Percentiles rank a stretch among this genome's conserved stretches.
These are phyloP conservation scores for Protodeltote pygarga DNA, from an alignment of 2,888 invertebrate species.

Conservation along the genomic window DNA sequence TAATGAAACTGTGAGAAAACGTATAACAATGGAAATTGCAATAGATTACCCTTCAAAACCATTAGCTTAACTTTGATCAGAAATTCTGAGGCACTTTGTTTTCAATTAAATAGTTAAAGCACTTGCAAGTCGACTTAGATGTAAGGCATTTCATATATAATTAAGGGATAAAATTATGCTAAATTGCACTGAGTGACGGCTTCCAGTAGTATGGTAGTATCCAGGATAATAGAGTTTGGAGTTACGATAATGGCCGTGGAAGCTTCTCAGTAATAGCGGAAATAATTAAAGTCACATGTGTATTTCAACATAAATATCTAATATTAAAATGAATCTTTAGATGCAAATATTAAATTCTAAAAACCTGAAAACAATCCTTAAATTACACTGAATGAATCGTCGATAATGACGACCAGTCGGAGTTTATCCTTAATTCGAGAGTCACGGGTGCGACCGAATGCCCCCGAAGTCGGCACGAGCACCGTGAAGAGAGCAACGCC, in stretches of 20 bases:
- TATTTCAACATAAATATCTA: neutral
- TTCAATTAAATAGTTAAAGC: slow-evolving; percentile 41
- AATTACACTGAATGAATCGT: slow-evolving; percentile 36
- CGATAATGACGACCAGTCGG: slow-evolving; percentile 49
- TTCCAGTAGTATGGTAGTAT: too few relatives aligned
- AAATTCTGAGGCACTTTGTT: slow-evolving; percentile 31
- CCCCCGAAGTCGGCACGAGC: slow-evolving; percentile 61
- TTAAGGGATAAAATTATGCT: slow-evolving; percentile 40
- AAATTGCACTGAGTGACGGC: slow-evolving; percentile 27
- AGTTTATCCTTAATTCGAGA: slow-evolving; percentile 65
- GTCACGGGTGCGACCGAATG: slow-evolving; percentile 61
- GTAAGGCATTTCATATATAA: slow-evolving; percentile 35
- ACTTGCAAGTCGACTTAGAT: slow-evolving; percentile 20
- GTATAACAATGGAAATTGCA: slow-evolving; percentile 41
- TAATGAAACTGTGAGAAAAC: slow-evolving; percentile 53
- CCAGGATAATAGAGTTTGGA: slow-evolving; percentile 10
- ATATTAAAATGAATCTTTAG: neutral
- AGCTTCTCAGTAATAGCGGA: slow-evolving; percentile 1
- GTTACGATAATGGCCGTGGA: slow-evolving; percentile 8
- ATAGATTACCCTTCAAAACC: slow-evolving; percentile 55
- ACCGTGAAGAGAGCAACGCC: slow-evolving; percentile 69
- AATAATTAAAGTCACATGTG: slow-evolving; percentile 7
- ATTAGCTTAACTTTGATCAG: slow-evolving; percentile 38
- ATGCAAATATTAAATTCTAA: slow-evolving; percentile 14
- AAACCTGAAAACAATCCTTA: slow-evolving; percentile 17